Conservation (phyloP, 2,113 vertebrate genomes). For the Rhagologus leucostigma region DNA sequence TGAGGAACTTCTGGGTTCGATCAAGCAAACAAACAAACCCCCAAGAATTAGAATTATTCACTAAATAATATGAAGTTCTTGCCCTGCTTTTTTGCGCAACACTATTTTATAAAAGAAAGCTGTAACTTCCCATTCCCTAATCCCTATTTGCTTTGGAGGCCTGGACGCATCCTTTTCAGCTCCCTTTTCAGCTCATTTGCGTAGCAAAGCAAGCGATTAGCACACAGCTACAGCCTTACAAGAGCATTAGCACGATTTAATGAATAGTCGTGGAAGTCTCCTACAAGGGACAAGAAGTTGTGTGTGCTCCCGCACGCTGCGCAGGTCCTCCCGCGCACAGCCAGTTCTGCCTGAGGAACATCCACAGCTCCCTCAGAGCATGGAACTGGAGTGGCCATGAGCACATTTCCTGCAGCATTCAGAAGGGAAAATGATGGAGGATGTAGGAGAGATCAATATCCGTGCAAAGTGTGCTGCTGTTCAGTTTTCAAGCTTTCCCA, state of each 20-base stretch:
- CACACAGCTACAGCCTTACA: neutral
- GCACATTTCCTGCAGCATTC: neutral
- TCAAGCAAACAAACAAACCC: neutral
- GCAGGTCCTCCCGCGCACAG: neutral
- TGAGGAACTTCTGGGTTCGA: neutral
- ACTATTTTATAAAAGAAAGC: neutral
- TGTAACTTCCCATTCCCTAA: neutral
- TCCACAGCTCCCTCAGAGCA: neutral
- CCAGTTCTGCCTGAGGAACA: neutral
- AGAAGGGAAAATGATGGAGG: neutral
- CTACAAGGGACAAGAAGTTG: neutral
- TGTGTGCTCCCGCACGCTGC: fast-evolving
- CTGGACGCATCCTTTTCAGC: neutral
- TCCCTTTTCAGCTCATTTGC: neutral
- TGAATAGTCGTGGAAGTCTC: neutral
- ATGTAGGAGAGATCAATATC: fast-evolving
- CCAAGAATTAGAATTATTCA: neutral
- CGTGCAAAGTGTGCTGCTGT: neutral
- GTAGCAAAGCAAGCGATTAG: neutral
- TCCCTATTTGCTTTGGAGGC: neutral
- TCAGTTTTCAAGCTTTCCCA: neutral
- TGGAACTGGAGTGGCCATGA: fast-evolving
- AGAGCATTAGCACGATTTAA: neutral
- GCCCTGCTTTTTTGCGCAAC: neutral
- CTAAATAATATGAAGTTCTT: neutral